phyloP scores from a whole-genome alignment of 2,888 invertebrate species.

The Mimachlamys varia region DNA sequence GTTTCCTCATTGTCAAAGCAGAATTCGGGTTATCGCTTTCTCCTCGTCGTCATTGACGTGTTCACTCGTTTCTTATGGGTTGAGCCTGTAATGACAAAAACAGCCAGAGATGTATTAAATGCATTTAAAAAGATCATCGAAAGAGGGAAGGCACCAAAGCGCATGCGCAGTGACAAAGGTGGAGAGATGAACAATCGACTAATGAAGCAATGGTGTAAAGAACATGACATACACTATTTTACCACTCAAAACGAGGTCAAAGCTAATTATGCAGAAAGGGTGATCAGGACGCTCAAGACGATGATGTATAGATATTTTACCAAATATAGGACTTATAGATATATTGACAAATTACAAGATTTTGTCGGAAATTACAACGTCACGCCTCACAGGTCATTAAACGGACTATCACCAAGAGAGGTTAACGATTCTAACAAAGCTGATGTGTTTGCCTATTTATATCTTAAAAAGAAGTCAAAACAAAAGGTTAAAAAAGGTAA shows the following conservation, averaged over 20 bases:
- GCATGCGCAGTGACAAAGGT: background rate
- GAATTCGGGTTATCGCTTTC: background rate
- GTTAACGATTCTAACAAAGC: too few relatives aligned
- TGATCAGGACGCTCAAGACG: too few relatives aligned
- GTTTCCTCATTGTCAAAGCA: background rate
- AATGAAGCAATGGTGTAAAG: background rate
- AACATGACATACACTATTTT: background rate
- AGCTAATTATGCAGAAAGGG: too few relatives aligned
- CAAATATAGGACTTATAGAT: too few relatives aligned
- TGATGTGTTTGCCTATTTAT: too few relatives aligned
- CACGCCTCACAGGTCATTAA: too few relatives aligned
- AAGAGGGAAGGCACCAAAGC: background rate
- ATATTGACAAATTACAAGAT: too few relatives aligned
- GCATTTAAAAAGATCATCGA: background rate
- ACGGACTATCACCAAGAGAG: too few relatives aligned
- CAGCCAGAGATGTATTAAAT: slow-evolving; percentile 18
- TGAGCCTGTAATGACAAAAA: slow-evolving; percentile 37
- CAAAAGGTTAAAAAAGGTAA: too few relatives aligned
- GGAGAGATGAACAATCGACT: slow-evolving; percentile 9
- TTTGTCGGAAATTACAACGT: too few relatives aligned
- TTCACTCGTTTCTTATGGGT: slow-evolving; percentile 36
- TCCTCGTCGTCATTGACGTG: background rate
- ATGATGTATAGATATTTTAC: too few relatives aligned
- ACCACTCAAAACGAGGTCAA: background rate
- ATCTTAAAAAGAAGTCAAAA: too few relatives aligned